Evolutionary conservation across 2,888 invertebrate genomes (phyloP).

Genomic region (Lamproptera curius): DNA sequence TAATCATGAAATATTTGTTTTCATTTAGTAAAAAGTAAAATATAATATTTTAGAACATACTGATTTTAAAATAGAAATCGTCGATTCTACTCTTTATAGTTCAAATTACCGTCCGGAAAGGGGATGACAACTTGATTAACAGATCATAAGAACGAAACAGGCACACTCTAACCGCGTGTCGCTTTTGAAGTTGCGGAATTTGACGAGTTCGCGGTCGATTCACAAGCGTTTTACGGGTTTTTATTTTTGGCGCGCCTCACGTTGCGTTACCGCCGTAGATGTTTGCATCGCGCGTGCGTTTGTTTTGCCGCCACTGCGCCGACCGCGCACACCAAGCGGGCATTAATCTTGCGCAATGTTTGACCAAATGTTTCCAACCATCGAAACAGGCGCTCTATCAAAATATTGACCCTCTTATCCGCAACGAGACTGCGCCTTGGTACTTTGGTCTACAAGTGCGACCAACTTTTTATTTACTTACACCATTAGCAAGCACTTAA

Average conservation of each 20-base stretch:
- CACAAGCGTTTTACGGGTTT: constrained; percentile 51
- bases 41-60: too few relatives aligned
- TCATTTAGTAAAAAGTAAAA: too few relatives aligned
- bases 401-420: constrained; percentile 75
- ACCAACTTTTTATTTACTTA: constrained; percentile 61
- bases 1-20: too few relatives aligned
- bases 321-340: constrained; percentile 49
- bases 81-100: too few relatives aligned
- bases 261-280: constrained; percentile 38
- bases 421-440: constrained; percentile 59
- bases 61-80: too few relatives aligned
- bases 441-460: constrained; percentile 60
- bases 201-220: constrained; percentile 65
- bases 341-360: constrained; percentile 67
- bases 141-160: constrained; percentile 5
- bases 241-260: constrained; percentile 53
- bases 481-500: constrained; percentile 67
- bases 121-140: constrained; percentile 3
- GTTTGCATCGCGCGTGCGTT: constrained; percentile 52
- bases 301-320: constrained; percentile 46
- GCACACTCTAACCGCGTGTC: constrained; percentile 26
- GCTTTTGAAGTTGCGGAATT: constrained; percentile 67
- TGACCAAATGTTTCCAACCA: constrained; percentile 68
- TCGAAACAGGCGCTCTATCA: constrained; percentile 67
- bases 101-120: too few relatives aligned